A percentile compares a stretch with the other conserved stretches of the same genome.
These are phyloP conservation scores for Aphyosemion australe DNA, from an alignment of 2,113 vertebrate genomes.

Conservation along the genomic window DNA sequence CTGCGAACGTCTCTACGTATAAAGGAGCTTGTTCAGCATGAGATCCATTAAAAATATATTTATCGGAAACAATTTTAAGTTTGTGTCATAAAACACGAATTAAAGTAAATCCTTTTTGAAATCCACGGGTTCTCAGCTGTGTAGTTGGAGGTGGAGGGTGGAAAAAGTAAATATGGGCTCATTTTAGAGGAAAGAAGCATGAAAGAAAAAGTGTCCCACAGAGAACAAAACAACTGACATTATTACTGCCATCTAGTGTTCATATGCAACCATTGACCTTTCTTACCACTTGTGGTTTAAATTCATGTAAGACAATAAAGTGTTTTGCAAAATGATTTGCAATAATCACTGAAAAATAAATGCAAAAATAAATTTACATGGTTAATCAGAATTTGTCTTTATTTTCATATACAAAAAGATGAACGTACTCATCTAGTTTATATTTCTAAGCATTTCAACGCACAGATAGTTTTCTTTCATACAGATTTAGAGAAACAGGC, in stretches of 20 bases:
- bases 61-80: too few species aligned
- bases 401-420: constrained; percentile 79
- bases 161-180: not conserved
- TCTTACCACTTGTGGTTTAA: too few species aligned
- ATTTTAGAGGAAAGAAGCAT: not conserved
- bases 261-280: not conserved
- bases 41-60: too few species aligned
- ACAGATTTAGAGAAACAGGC: constrained; percentile 70
- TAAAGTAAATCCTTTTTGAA: not conserved
- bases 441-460: constrained; percentile 75
- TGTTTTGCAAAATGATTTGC: not conserved
- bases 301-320: not conserved
- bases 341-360: not conserved
- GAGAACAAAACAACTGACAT: not conserved
- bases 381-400: constrained; percentile 75
- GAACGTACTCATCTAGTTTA: constrained; percentile 75
- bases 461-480: constrained; percentile 65
- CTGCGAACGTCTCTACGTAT: not conserved
- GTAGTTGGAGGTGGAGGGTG: not conserved
- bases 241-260: constrained; percentile 64
- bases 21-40: too few species aligned
- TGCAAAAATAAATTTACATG: constrained; percentile 15
- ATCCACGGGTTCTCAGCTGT: not conserved
- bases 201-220: not conserved
- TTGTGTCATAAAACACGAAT: too few species aligned